Conservation (phyloP, 37 sponge, comb jelly and placozoan species). For the Dysidea cf. avara region DNA sequence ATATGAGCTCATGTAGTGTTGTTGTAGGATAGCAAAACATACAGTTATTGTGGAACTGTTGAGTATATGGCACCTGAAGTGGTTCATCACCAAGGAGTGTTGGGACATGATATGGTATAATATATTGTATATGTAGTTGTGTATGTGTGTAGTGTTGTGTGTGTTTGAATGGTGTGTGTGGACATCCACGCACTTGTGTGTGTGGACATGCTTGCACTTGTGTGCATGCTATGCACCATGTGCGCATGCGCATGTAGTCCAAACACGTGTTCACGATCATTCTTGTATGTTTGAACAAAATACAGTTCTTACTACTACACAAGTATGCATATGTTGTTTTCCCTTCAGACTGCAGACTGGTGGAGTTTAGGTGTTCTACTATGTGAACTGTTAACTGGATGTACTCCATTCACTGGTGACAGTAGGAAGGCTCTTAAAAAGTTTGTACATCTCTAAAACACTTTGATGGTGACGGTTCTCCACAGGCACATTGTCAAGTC, state of each 20-base stretch:
- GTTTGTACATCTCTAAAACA: neutral
- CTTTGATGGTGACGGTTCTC: neutral
- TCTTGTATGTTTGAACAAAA: too few species aligned
- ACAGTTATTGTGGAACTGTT: constrained; percentile 96
- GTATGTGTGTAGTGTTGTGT: neutral
- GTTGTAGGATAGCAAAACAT: constrained; percentile 58
- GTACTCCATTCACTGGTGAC: constrained; percentile 78
- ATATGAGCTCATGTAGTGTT: constrained; percentile 10
- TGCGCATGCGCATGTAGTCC: neutral
- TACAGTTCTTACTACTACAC: too few species aligned
- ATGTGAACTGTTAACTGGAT: constrained; percentile 89
- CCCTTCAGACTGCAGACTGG: constrained; percentile 83
- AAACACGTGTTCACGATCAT: too few species aligned
- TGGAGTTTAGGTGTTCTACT: constrained; percentile 95
- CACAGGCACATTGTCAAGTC: constrained; percentile 72
- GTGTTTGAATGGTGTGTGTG: constrained; percentile 15
- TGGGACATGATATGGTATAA: constrained; percentile 45
- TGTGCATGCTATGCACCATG: neutral
- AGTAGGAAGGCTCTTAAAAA: constrained; percentile 23
- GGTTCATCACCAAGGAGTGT: constrained; percentile 56
- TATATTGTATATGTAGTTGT: neutral
- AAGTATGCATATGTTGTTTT: neutral
- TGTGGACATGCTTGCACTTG: neutral
- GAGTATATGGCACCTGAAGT: constrained; percentile 99
- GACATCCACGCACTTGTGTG: constrained; percentile 1